Evolutionary conservation across 30 jellyfish, hydroid and myxozoan genomes (phyloP).

Genomic region (Turritopsis dohrnii): DNA sequence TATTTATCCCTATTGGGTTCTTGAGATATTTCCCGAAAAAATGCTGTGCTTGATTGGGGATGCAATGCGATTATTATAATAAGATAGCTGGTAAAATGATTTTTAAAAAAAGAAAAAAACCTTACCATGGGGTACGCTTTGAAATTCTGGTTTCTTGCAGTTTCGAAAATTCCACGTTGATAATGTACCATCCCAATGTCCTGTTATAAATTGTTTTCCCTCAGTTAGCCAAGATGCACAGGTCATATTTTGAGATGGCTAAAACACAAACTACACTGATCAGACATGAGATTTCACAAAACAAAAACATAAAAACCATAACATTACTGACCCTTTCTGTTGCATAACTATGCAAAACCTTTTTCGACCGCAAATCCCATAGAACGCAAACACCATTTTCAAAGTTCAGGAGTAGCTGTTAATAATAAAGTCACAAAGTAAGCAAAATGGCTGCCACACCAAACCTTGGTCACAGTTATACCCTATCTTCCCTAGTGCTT

Average conservation of each 20-base stretch:
- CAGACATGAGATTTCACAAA: not conserved
- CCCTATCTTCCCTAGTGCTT: no score
- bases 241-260: constrained; percentile 64
- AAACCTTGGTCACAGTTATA: no score
- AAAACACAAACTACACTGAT: not conserved
- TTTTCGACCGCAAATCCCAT: constrained; percentile 76
- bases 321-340: constrained; percentile 47
- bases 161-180: constrained; percentile 62
- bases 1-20: no score
- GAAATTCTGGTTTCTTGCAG: constrained; percentile 73
- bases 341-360: constrained; percentile 42
- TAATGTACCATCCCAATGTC: constrained; percentile 82
- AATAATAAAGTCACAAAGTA: no score
- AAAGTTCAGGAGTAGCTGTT: constrained; percentile 59
- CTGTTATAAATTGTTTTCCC: constrained; percentile 74
- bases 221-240: constrained; percentile 70
- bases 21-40: no score
- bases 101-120: not conserved
- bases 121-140: constrained; percentile 57
- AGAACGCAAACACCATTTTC: constrained; percentile 69
- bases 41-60: no score
- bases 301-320: not conserved
- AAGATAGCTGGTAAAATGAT: not conserved
- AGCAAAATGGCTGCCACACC: no score
- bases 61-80: no score